phyloP scores from a whole-genome alignment of 2,113 vertebrate genomes.

The Oceanodroma tethys region DNA sequence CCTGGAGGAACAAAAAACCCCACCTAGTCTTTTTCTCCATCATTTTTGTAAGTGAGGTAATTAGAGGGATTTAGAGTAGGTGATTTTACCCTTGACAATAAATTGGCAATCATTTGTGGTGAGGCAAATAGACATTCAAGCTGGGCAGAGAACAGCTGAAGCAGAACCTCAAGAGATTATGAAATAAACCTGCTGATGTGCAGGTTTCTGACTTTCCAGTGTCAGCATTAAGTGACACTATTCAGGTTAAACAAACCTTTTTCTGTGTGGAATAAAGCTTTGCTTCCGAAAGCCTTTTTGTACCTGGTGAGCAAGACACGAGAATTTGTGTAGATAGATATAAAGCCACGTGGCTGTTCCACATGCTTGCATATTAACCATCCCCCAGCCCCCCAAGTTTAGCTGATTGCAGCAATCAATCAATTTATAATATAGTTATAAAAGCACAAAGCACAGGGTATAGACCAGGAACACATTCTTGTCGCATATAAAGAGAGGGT shows the following conservation, averaged over 20 bases:
- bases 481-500: background rate
- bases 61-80: conserved; percentile 51
- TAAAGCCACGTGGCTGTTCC: background rate
- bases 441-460: background rate
- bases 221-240: conserved; percentile 56
- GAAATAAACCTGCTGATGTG: conserved; percentile 67
- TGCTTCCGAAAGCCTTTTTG: background rate
- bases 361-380: background rate
- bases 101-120: conserved; percentile 46
- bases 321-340: background rate
- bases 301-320: conserved; percentile 2
- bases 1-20: background rate
- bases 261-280: conserved; percentile 13
- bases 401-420: background rate
- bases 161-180: conserved; percentile 62
- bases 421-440: background rate
- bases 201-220: conserved; percentile 52
- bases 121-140: conserved; percentile 56
- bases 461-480: background rate
- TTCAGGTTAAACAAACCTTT: conserved; percentile 59
- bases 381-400: background rate
- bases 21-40: background rate
- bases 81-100: conserved; percentile 66
- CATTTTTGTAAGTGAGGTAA: conserved; percentile 49
- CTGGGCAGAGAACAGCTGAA: conserved; percentile 50